phyloP scores from a whole-genome alignment of 2,113 vertebrate species.

The Hiodon alosoides region DNA sequence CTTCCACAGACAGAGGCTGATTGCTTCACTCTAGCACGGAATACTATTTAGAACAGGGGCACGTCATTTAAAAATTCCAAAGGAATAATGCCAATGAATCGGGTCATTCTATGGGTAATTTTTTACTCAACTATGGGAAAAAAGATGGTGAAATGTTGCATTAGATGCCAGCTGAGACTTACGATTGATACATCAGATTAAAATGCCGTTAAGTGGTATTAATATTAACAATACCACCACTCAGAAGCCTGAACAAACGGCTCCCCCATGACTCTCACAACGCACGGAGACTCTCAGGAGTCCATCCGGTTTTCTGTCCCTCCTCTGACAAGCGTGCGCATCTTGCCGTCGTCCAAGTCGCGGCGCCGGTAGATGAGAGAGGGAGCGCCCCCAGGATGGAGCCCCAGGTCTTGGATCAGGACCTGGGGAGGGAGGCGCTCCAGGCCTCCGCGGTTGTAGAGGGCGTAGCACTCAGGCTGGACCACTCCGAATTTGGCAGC shows the following conservation, averaged over 20 bases:
- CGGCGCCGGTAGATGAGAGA: conserved; percentile 43
- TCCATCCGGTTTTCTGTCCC: conserved; percentile 36
- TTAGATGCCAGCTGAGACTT: neutral
- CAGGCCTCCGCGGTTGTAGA: conserved; percentile 32
- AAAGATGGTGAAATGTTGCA: no score
- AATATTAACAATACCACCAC: neutral
- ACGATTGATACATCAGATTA: neutral
- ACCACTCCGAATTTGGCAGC: conserved; percentile 41
- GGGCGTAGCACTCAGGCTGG: conserved; percentile 28
- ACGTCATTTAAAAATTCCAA: no score
- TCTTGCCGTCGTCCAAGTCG: conserved; percentile 32
- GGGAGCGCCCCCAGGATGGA: conserved; percentile 20
- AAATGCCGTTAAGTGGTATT: neutral
- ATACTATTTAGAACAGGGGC: no score
- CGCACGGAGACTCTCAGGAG: neutral
- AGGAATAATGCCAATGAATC: no score
- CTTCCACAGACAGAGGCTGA: no score
- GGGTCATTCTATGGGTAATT: no score
- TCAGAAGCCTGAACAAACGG: neutral
- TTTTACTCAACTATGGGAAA: no score
- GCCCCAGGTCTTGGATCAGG: conserved; percentile 38
- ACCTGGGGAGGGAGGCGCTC: conserved; percentile 27
- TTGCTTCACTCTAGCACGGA: no score
- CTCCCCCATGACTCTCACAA: neutral
- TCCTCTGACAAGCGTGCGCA: conserved; percentile 35